Evolutionary conservation across 2,888 invertebrate species (phyloP).

Genomic region (Tetranychus piercei): DNA sequence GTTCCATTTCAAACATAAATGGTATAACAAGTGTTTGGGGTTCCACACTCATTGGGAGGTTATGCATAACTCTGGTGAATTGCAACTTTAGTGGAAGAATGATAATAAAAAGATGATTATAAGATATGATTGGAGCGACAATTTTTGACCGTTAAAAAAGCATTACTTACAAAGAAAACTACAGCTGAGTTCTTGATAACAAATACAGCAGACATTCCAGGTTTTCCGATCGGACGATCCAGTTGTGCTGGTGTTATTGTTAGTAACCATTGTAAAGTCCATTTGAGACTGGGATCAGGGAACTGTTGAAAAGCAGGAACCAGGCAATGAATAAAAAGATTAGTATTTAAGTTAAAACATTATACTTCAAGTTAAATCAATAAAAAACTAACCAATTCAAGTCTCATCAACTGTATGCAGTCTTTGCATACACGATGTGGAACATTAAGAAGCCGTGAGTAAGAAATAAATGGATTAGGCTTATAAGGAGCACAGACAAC

Average conservation of each 20-base stretch:
- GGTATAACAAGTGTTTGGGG: constrained; percentile 61
- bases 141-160: too few species aligned
- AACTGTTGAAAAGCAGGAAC: constrained; percentile 29
- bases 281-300: constrained; percentile 35
- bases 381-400: constrained; percentile 37
- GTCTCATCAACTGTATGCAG: constrained; percentile 68
- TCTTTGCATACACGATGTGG: constrained; percentile 72
- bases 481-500: constrained; percentile 78
- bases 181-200: constrained; percentile 61
- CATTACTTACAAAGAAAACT: constrained; percentile 55
- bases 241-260: constrained; percentile 55
- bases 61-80: constrained; percentile 44
- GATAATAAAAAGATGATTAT: not conserved
- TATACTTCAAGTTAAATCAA: not conserved
- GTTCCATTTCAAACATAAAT: constrained; percentile 58
- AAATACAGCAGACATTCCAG: constrained; percentile 67
- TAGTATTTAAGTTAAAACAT: not conserved
- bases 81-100: constrained; percentile 42
- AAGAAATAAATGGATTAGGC: constrained; percentile 66
- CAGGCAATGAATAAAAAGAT: constrained; percentile 7
- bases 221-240: constrained; percentile 28
- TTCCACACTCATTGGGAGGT: constrained; percentile 41
- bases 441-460: constrained; percentile 62
- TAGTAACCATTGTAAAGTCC: constrained; percentile 79
- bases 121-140: not conserved